A percentile compares a stretch with the other conserved stretches of the same genome.
These are phyloP conservation scores for Mus musculus DNA, from an alignment of 2,113 vertebrate species.

Conservation along the genomic window DNA sequence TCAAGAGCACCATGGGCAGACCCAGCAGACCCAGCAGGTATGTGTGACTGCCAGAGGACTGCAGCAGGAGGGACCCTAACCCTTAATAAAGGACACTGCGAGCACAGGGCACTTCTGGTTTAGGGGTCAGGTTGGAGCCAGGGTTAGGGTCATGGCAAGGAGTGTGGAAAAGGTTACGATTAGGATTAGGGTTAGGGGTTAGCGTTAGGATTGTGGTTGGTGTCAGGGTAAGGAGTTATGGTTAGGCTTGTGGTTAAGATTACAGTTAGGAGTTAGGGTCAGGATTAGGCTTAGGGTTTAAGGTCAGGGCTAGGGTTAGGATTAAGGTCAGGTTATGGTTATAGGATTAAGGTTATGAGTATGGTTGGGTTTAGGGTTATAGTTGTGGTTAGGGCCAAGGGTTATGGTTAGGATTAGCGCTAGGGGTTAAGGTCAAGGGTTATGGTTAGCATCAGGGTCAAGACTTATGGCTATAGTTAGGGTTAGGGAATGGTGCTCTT, in stretches of 20 bases:
- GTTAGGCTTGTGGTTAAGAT: neutral
- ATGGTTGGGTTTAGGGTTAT: neutral
- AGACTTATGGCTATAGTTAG: too few species aligned
- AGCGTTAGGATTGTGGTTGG: neutral
- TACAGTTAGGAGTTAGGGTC: neutral
- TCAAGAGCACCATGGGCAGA: too few species aligned
- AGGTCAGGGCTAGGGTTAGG: neutral
- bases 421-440: neutral
- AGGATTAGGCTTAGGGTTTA: neutral
- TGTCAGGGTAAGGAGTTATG: neutral
- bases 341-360: neutral
- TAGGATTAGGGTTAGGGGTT: neutral
- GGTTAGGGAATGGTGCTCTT: neutral
- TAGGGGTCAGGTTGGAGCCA: neutral
- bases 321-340: neutral
- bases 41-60: neutral
- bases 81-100: neutral
- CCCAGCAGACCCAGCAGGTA: neutral
- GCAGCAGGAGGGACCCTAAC: neutral
- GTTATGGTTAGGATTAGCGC: neutral
- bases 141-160: neutral
- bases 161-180: neutral
- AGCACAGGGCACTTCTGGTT: neutral
- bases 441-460: neutral
- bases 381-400: neutral